Evolutionary conservation across 2,888 invertebrate species (phyloP).

Genomic region (Melinaea marsaeus): DNA sequence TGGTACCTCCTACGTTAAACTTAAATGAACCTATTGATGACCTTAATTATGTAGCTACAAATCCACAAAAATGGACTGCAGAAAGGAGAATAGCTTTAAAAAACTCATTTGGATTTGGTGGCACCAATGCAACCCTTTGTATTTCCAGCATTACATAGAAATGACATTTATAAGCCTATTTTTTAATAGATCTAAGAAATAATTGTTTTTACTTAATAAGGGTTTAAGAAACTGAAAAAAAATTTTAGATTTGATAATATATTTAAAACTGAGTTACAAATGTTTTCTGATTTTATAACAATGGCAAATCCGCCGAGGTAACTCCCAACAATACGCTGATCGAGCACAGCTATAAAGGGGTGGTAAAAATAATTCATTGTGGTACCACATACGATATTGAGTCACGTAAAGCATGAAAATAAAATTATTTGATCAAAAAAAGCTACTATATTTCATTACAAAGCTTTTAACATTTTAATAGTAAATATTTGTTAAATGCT

Average conservation of each 20-base stretch:
- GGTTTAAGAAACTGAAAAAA: slow-evolving; percentile 14
- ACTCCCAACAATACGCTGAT: slow-evolving; percentile 53
- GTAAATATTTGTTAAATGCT: slow-evolving; percentile 74
- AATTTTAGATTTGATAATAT: slow-evolving; percentile 65
- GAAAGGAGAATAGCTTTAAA: slow-evolving; percentile 87
- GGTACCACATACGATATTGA: slow-evolving; percentile 64
- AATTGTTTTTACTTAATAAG: slow-evolving; percentile 1
- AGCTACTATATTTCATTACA: slow-evolving; percentile 70
- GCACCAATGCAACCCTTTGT: slow-evolving; percentile 95
- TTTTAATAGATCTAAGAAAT: neutral
- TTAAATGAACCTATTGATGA: slow-evolving; percentile 83
- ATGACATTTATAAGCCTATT: neutral
- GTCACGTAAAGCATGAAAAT: slow-evolving; percentile 70
- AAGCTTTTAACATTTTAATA: slow-evolving; percentile 72
- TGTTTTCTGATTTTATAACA: slow-evolving; percentile 65
- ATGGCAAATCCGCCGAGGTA: slow-evolving; percentile 62
- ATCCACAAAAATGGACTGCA: slow-evolving; percentile 77
- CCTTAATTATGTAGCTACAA: slow-evolving; percentile 83
- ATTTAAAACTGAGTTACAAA: slow-evolving; percentile 77
- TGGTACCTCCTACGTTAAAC: slow-evolving; percentile 93
- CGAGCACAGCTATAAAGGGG: slow-evolving; percentile 58
- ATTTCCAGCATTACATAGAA: slow-evolving; percentile 51
- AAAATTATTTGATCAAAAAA: slow-evolving; percentile 72
- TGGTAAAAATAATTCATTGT: slow-evolving; percentile 57
- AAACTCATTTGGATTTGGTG: slow-evolving; percentile 99